Evolutionary conservation across 2,888 invertebrate genomes (phyloP), one percentile per base, ranked within the genome.

Genomic region (Schizotus pectinicornis): DNA sequence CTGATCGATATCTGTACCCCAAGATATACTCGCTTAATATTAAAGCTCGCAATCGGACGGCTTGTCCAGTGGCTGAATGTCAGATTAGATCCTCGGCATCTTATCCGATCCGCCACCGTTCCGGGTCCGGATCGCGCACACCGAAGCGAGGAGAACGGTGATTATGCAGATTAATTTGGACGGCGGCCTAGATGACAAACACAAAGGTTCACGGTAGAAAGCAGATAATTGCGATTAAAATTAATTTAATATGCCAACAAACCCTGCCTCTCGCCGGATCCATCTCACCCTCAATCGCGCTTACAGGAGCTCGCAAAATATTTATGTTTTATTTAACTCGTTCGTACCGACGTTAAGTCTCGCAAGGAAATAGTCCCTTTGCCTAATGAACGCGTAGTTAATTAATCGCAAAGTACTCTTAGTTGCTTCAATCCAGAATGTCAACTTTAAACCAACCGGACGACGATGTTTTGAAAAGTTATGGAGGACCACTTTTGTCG

Each of bases 1-100:
- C 69, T 72, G 72, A 72, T 72, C 72, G 71, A 72, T 72, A 72
- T 64, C 64, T 62, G 58, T 62, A 60, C 59, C 59, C 59, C 47
- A 52, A 9, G 33, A 33, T 45, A 33, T 8, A 33, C 32, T 43
- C 60, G 48, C 54, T 63, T 64, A 63, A 63, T 63, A 67, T 64
- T 62, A 59, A 61, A 12, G 13, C 34, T 42, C 9, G 11, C 32
- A n/a, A 45, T 33, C 14, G 32, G 32, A n/a, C 34, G 31, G 30
- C 45, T 45, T 12, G 13, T 33, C 34, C 45, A 32, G 36, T 9
- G 36, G 22, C 22, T 5, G 22, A 22, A 22, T 22, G 22, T 22
- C 22, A 46, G 53, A 53, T 53, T 46, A 39, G 22, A 43, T 11
- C 42, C 11, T 32, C 13, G 54, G 39, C 22, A 22, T 22, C 42